phyloP scores from a whole-genome alignment of 2,888 invertebrate species.

The Cheilosia vulpina region DNA sequence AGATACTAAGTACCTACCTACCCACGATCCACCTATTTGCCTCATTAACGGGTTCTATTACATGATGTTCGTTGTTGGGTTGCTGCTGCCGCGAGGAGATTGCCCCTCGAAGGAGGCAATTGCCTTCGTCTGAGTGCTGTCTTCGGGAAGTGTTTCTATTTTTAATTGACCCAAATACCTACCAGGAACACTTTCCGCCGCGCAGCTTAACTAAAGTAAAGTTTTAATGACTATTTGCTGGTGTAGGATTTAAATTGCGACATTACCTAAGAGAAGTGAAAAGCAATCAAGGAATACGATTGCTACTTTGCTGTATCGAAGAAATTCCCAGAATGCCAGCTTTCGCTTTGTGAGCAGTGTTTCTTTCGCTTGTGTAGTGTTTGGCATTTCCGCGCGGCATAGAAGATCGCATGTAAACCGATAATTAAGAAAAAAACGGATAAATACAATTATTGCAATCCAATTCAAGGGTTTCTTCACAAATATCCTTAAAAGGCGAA shows the following conservation, averaged over 20 bases:
- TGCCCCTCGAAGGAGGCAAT: constrained; percentile 31
- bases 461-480: background rate
- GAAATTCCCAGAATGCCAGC: constrained; percentile 21
- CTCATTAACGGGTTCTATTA: constrained; percentile 68
- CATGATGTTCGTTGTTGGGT: constrained; percentile 27
- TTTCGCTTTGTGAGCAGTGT: constrained; percentile 8
- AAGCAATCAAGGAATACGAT: constrained; percentile 47
- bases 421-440: background rate
- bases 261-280: constrained; percentile 43
- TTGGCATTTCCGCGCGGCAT: background rate
- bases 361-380: background rate
- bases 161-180: constrained; percentile 65
- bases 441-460: background rate
- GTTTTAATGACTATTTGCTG: constrained; percentile 62
- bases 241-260: constrained; percentile 45
- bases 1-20: constrained; percentile 27
- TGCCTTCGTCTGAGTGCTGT: constrained; percentile 32
- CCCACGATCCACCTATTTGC: constrained; percentile 37
- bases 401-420: background rate
- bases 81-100: constrained; percentile 22
- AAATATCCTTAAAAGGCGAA: background rate
- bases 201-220: constrained; percentile 19
- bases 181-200: constrained; percentile 27
- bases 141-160: constrained; percentile 41
- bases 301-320: constrained; percentile 27